These are phyloP conservation scores for Girardia tigrina DNA, from an alignment of 2,888 invertebrate genomes.

Conservation along the genomic window DNA sequence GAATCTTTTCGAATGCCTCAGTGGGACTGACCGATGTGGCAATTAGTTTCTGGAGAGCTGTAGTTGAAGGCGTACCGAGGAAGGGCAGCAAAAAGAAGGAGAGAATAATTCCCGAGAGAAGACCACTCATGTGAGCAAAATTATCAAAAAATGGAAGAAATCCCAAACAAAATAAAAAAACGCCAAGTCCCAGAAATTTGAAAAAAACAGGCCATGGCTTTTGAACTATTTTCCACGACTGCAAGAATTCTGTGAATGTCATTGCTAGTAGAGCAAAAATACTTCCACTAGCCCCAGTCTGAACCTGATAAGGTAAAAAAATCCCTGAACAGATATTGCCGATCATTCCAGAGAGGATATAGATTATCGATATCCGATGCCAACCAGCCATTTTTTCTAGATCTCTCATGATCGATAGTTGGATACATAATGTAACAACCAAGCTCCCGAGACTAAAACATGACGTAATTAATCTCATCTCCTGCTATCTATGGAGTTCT, in stretches of 20 bases:
- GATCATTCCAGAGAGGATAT: conserved; percentile 75
- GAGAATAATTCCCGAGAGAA: conserved; percentile 77
- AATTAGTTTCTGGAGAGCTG: conserved; percentile 38
- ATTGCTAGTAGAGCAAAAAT: conserved; percentile 89
- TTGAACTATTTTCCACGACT: conserved; percentile 71
- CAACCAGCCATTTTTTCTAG: conserved; percentile 81
- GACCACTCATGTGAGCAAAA: conserved; percentile 88
- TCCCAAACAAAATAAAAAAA: conserved; percentile 58
- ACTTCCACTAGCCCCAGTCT: conserved; percentile 89
- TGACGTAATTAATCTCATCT: too few relatives aligned
- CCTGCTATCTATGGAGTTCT: too few relatives aligned
- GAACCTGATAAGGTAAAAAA: conserved; percentile 70
- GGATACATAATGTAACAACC: conserved; percentile 67
- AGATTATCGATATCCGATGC: conserved; percentile 71
- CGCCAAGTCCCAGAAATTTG: conserved; percentile 55
- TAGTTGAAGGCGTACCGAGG: conserved; percentile 51
- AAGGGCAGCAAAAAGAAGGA: conserved; percentile 76
- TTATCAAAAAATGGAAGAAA: conserved; percentile 95
- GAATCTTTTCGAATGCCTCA: not conserved
- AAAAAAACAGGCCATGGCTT: conserved; percentile 41
- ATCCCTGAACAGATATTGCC: conserved; percentile 86
- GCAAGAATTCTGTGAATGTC: conserved; percentile 75
- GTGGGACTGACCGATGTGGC: not conserved
- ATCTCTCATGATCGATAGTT: conserved; percentile 78
- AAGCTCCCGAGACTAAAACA: too few relatives aligned